Conservation (phyloP, 2,888 invertebrate species). For the Eristalis intricaria region DNA sequence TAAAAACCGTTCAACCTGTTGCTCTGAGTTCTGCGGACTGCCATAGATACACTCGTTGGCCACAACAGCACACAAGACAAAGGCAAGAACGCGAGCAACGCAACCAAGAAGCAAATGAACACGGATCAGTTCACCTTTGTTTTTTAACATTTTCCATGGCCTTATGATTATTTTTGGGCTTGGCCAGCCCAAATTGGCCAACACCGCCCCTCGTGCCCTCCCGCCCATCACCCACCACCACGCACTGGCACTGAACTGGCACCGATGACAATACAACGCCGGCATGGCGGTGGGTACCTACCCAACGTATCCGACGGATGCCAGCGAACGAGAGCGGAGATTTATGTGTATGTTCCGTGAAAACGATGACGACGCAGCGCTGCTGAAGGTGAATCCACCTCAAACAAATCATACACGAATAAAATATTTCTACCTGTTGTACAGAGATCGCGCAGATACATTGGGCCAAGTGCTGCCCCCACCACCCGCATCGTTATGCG, state of each 20-base stretch:
- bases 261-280: conserved; percentile 66
- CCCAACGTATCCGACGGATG: conserved; percentile 9
- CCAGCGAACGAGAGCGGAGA: conserved; percentile 37
- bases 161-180: conserved; percentile 64
- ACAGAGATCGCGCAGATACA: conserved; percentile 62
- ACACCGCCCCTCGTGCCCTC: conserved; percentile 36
- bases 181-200: conserved; percentile 53
- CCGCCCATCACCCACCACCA: conserved; percentile 16
- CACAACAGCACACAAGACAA: background rate
- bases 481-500: conserved; percentile 31
- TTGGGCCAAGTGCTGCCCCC: conserved; percentile 58
- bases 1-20: conserved; percentile 72
- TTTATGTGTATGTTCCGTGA: conserved; percentile 58
- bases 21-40: conserved; percentile 63
- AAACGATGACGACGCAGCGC: conserved; percentile 58
- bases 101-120: conserved; percentile 39
- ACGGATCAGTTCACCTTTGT: conserved; percentile 38
- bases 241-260: conserved; percentile 37
- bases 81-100: conserved; percentile 32
- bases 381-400: conserved; percentile 62
- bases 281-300: background rate
- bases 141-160: conserved; percentile 55
- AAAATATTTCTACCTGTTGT: conserved; percentile 71
- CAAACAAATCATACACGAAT: conserved; percentile 67
- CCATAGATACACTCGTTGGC: conserved; percentile 41